These are phyloP conservation scores for Leptocoma aspasia DNA, from an alignment of 2,113 vertebrate species.

Conservation along the genomic window DNA sequence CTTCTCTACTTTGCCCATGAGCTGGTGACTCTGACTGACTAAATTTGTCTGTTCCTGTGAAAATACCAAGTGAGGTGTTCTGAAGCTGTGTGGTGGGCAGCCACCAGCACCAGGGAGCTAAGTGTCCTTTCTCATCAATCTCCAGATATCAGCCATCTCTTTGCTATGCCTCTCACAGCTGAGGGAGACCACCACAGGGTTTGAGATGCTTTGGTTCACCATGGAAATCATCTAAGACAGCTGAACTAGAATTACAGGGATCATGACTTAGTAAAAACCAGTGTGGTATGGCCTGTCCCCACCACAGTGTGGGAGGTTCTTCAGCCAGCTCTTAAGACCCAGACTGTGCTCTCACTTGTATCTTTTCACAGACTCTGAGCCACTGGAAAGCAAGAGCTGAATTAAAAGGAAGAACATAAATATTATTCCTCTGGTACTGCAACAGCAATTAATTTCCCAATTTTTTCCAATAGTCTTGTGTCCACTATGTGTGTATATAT, in stretches of 20 bases:
- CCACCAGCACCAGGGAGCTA: fast-evolving
- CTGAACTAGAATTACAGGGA: background rate
- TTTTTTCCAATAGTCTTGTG: background rate
- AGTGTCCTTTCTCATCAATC: background rate
- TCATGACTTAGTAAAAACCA: background rate
- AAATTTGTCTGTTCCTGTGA: background rate
- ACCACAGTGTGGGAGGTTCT: background rate
- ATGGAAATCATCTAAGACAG: background rate
- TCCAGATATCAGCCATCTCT: background rate
- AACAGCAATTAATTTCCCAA: background rate
- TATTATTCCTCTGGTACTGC: background rate
- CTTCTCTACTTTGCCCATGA: background rate
- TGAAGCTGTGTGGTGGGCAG: background rate
- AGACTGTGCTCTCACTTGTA: background rate
- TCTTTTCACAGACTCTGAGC: background rate
- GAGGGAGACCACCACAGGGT: background rate
- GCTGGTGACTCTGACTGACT: background rate
- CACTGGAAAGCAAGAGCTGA: background rate
- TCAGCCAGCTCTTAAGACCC: background rate
- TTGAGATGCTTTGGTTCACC: background rate
- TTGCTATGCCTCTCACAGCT: fast-evolving
- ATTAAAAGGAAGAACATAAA: background rate
- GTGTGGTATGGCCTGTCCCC: background rate
- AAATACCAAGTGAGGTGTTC: background rate
- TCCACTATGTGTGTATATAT: background rate